A percentile compares a stretch with the other conserved stretches of the same genome.
Evolutionary conservation across 2,797 vertebrate species (phyloP).

Genomic region (Alectoris magna): DNA sequence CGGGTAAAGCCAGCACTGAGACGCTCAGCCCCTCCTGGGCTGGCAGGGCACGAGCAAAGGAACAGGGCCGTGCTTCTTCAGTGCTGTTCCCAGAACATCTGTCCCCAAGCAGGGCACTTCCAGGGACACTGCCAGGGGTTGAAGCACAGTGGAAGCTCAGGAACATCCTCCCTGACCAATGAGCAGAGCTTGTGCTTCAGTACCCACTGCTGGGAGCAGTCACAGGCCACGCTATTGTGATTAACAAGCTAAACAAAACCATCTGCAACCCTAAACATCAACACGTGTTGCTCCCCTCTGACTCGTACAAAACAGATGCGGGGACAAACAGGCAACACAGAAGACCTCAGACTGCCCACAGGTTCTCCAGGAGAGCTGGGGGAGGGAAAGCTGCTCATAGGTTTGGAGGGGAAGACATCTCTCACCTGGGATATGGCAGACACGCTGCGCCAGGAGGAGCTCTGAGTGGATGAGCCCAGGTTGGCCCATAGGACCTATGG

Average conservation of each 20-base stretch:
- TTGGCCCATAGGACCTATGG: accelerated
- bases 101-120: background rate
- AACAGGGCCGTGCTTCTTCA: background rate
- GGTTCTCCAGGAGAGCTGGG: background rate
- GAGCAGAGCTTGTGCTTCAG: background rate
- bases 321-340: background rate
- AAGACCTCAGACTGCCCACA: background rate
- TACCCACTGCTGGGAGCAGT: background rate
- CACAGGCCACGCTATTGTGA: background rate
- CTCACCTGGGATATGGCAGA: background rate
- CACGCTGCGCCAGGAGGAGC: accelerated
- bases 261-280: slow-evolving; percentile 4
- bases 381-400: accelerated
- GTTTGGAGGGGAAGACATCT: background rate
- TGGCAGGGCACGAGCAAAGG: background rate
- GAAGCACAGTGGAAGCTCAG: accelerated
- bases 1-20: background rate
- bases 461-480: background rate
- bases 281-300: background rate
- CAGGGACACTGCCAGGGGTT: background rate
- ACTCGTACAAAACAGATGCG: background rate
- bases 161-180: background rate
- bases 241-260: slow-evolving; percentile 12
- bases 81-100: background rate
- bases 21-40: background rate